Base-by-base conservation (phyloP, 2,113 vertebrate genomes). In the Zosterops pallidus region DNA sequence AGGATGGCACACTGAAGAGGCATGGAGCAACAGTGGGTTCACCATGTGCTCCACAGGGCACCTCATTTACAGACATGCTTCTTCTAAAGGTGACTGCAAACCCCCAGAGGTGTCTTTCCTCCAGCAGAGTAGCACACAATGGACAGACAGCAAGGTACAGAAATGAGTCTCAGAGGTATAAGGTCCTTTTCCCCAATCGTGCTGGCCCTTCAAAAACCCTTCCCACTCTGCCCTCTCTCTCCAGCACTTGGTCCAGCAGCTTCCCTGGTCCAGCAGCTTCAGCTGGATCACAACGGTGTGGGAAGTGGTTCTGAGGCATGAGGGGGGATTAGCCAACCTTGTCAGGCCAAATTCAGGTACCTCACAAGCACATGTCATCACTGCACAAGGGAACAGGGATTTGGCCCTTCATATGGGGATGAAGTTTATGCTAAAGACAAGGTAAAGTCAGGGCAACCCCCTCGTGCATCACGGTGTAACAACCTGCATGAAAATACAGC, bases 241-340 rank as follows among this genome's bases (percentile, higher is more conserved):
- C 47, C 39, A 91, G 31, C 41, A 72, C 37, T 24, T 31, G 37
- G 6, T 37, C 21, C 56, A 57, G 25, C 46, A 52, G 14, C 14
- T 60, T 84, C 67, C n/a, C 28, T 31, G 37, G 6, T 37, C 21
- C 56, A 57, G 25, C 46, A 52, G 14, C 14, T 60, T 84, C 67
- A 46, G 20, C 12, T 56, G 39, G 25, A 59, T 50, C 31, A 53
- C 21, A 86, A 2, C 0, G 0, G 23, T 11, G 2, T 47, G 25
- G 56, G 24, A 69, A 93, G 4, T 6, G 29, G 31, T 21, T 44
- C 65, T 44, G 47, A 81, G 53, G 21, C 22, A 62, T 1, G 1
- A 24, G 4, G 9, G 6, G 4, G 33, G 6, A 78, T 31, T 20
- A 78, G 52, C 13, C 9, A 75, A 60, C 52, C 23, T 59, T 71